Conservation (phyloP, 2,797 vertebrate species). For the Pipistrellus kuhlii region DNA sequence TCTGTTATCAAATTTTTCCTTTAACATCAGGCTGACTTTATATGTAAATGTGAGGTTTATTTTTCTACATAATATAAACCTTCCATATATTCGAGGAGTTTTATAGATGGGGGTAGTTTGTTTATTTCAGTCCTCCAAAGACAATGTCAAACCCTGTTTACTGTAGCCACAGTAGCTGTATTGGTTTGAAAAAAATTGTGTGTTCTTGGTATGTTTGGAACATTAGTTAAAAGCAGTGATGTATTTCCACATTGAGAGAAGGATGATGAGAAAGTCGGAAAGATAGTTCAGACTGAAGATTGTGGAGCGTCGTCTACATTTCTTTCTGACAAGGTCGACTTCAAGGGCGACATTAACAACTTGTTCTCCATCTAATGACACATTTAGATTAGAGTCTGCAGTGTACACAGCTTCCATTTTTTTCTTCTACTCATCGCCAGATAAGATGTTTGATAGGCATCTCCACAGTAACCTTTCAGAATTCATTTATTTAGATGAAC, state of each 20-base stretch:
- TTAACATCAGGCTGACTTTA: background rate
- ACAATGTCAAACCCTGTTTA: background rate
- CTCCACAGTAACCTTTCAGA: constrained; percentile 86
- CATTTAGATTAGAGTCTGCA: constrained; percentile 84
- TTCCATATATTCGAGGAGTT: background rate
- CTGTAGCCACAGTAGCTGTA: background rate
- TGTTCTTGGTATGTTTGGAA: constrained; percentile 59
- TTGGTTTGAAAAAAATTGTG: background rate
- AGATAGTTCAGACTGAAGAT: constrained; percentile 73
- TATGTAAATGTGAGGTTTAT: background rate
- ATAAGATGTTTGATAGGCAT: constrained; percentile 86
- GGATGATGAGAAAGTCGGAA: constrained; percentile 59
- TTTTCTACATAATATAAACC: background rate
- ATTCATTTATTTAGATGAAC: constrained; percentile 87
- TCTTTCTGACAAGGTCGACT: constrained; percentile 84
- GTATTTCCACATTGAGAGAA: constrained; percentile 57
- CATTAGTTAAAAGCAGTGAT: constrained; percentile 64
- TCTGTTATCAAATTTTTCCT: background rate
- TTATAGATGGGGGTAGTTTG: background rate
- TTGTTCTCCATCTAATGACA: constrained; percentile 85
- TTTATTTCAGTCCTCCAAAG: constrained; percentile 34
- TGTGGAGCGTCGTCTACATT: constrained; percentile 69
- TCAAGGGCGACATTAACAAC: constrained; percentile 86
- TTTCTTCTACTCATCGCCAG: constrained; percentile 79
- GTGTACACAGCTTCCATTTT: constrained; percentile 75